phyloP scores from a whole-genome alignment of 1,140 invertebrate species.

The Drosophila rufa region DNA sequence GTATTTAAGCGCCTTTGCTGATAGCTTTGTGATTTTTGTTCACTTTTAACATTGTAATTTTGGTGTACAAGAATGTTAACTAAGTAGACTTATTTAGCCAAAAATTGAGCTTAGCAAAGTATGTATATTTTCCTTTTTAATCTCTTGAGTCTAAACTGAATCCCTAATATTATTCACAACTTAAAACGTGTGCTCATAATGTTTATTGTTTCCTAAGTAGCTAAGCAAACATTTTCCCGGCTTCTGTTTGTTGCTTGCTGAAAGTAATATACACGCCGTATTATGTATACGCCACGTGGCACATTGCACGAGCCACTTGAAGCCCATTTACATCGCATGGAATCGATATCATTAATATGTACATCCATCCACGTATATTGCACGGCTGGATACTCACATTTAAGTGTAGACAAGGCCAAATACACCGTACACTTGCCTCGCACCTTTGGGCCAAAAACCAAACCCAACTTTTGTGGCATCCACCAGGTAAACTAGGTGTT shows the following conservation, averaged over 20 bases:
- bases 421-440: background rate
- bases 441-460: background rate
- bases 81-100: too few relatives aligned
- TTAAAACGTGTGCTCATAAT: background rate
- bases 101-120: background rate
- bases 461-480: slow-evolving; percentile 7
- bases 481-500: background rate
- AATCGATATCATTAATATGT: slow-evolving; percentile 7
- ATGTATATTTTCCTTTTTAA: background rate
- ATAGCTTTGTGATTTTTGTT: background rate
- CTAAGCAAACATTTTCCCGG: slow-evolving; percentile 14
- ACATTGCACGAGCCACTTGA: slow-evolving; percentile 13
- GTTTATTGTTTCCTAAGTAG: slow-evolving; percentile 18
- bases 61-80: background rate
- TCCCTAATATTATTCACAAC: background rate
- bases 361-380: slow-evolving; percentile 2
- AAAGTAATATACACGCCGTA: background rate
- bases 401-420: background rate
- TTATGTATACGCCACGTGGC: slow-evolving; percentile 48
- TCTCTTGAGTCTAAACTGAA: background rate
- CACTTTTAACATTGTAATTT: too few relatives aligned
- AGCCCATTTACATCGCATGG: slow-evolving; percentile 8
- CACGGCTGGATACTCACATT: slow-evolving; percentile 8
- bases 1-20: background rate
- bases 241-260: slow-evolving; percentile 4